A percentile compares a stretch with the other conserved stretches of the same genome.
Conservation (phyloP, 2,797 vertebrate genomes). For the Gambelia wislizenii region DNA sequence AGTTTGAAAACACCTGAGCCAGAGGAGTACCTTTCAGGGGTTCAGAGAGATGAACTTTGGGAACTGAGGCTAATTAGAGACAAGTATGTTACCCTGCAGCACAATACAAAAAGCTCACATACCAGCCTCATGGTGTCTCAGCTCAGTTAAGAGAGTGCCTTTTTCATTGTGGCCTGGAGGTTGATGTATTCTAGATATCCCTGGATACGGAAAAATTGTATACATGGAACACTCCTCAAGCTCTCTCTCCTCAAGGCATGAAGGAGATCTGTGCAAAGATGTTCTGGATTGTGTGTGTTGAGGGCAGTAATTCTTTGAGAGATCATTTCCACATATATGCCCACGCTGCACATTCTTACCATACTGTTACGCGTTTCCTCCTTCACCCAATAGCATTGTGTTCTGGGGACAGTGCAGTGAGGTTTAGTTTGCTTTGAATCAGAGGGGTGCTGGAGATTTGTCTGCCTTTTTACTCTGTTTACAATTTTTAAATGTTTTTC, state of each 20-base stretch:
- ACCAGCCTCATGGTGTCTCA: not conserved
- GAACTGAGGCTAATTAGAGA: not conserved
- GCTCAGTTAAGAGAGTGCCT: not conserved
- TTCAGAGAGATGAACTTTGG: constrained; percentile 9
- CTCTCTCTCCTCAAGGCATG: not conserved
- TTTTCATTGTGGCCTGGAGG: not conserved
- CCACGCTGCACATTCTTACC: not conserved
- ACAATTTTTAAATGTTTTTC: too few species aligned
- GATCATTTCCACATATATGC: not conserved
- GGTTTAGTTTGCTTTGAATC: not conserved
- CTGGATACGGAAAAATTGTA: not conserved
- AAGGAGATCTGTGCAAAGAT: not conserved
- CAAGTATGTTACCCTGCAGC: constrained; percentile 4
- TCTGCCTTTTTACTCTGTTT: not conserved
- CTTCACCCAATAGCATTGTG: not conserved
- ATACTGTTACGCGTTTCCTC: not conserved
- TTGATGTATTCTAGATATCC: not conserved
- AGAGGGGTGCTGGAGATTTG: not conserved
- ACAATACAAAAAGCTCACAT: not conserved
- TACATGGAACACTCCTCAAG: not conserved
- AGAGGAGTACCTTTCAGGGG: not conserved
- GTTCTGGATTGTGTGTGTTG: not conserved
- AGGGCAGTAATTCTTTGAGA: not conserved
- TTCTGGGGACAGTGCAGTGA: not conserved
- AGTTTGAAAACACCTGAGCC: constrained; percentile 1